These are phyloP conservation scores for Peromyscus leucopus DNA, from an alignment of 2,113 vertebrate genomes.

Conservation along the genomic window DNA sequence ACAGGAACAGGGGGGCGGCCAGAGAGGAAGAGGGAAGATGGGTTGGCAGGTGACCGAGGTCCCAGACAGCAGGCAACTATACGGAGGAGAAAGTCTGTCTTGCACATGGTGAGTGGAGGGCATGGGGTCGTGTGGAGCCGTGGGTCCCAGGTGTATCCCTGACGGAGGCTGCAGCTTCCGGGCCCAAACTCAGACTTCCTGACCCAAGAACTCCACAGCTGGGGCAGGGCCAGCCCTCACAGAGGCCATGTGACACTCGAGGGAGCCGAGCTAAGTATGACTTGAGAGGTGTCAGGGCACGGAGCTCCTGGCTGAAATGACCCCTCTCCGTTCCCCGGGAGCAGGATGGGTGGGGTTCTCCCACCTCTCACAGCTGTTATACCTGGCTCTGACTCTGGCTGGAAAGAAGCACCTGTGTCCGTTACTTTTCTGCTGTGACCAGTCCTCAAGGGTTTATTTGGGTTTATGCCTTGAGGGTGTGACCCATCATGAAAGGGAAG, in stretches of 20 bases:
- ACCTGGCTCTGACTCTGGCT: background rate
- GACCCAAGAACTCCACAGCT: background rate
- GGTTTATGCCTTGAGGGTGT: background rate
- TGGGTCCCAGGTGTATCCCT: background rate
- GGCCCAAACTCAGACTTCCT: background rate
- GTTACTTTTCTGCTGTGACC: background rate
- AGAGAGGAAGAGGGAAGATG: background rate
- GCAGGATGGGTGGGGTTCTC: background rate
- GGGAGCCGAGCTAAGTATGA: background rate
- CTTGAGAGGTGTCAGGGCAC: background rate
- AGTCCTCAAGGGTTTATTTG: background rate
- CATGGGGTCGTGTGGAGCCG: background rate
- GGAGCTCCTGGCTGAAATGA: background rate
- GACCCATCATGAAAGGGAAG: background rate
- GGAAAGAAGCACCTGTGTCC: background rate
- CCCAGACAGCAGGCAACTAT: too few relatives aligned
- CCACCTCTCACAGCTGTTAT: background rate
- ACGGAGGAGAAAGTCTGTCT: background rate
- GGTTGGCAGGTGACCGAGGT: background rate
- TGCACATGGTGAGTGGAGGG: background rate
- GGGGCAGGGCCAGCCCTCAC: background rate
- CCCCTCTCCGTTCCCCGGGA: background rate
- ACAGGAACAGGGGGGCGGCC: background rate
- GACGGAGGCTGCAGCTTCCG: background rate
- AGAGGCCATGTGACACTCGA: background rate